Base-by-base conservation (phyloP, 2,113 vertebrate species). In the Plecotus auritus region DNA sequence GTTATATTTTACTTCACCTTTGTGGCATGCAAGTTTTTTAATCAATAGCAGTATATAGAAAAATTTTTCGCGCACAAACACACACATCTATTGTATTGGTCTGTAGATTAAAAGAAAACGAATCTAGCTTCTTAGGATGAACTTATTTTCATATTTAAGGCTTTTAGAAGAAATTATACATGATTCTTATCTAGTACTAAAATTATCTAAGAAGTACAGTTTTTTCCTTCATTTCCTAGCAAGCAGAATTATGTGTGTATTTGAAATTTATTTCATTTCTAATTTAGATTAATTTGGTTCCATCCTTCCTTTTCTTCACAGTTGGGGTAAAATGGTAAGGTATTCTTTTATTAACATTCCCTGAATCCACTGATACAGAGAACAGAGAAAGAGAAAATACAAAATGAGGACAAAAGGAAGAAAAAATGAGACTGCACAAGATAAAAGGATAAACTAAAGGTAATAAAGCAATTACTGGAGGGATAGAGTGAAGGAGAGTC, bases 101-200 rank as follows among this genome's bases (percentile, higher is more conserved):
- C 23, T 72, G 6, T 70, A 40, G 45, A 40, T 85, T 56, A 54
- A 82, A 73, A 32, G 4, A 59, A 81, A 92, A 69, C 37, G 12
- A 47, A 70, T 84, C 16, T 61, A 51, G 26, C 42, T 78, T 23
- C 30, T 91, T 54, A 40, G 61, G 45, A 87, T 70, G 42, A 69
- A 47, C 30, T 61, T 80, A 9, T 76, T 90, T 92, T 45, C 35
- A n/a, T 47, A 40, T 13, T 73, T 74, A 92, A 70, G 45, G 26
- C 6, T 76, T 81, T 90, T 18, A 56, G 45, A 13, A 56, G 77
- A 70, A 94, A 76, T 85, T 9, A 5, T 45, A 17, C 22, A 11
- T 11, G 16, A 30, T 51, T 56, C 42, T 85, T 32, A 30, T 74
- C 23, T 56, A 16, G 40, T 35, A 45, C 28, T 42, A 37, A 88